These are phyloP conservation scores for Euproctis similis DNA, from an alignment of 2,888 invertebrate genomes.

Conservation along the genomic window DNA sequence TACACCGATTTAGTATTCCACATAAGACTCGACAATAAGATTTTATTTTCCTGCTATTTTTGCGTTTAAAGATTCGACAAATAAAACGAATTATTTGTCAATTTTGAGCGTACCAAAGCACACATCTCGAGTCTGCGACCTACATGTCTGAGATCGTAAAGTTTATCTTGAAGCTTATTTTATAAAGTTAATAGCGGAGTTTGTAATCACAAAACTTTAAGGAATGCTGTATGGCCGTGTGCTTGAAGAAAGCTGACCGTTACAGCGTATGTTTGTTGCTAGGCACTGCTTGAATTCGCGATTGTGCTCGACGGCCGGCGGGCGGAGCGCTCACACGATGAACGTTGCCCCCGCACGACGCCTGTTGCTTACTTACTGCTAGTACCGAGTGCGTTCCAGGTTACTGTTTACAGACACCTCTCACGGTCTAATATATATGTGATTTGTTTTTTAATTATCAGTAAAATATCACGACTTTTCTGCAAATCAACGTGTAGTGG, in stretches of 20 bases:
- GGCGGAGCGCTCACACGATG: slow-evolving; percentile 70
- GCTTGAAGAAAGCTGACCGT: slow-evolving; percentile 51
- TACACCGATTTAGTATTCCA: slow-evolving; percentile 56
- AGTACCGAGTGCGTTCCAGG: slow-evolving; percentile 25
- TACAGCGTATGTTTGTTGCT: slow-evolving; percentile 65
- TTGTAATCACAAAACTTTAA: slow-evolving; percentile 35
- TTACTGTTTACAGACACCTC: slow-evolving; percentile 41
- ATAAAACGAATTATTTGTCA: too few species aligned
- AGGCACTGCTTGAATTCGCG: slow-evolving; percentile 68
- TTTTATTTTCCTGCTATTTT: slow-evolving; percentile 57
- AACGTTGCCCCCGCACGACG: slow-evolving; percentile 62
- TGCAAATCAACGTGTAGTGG: too few species aligned
- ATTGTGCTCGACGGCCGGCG: slow-evolving; percentile 48
- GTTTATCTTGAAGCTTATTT: too few species aligned
- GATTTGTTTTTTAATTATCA: not conserved
- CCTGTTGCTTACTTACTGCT: slow-evolving; percentile 21
- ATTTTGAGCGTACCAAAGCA: too few species aligned
- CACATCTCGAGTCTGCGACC: too few species aligned
- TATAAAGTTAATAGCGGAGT: too few species aligned
- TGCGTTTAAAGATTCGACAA: too few species aligned
- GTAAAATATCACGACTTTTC: too few species aligned
- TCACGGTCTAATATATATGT: slow-evolving; percentile 35
- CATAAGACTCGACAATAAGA: slow-evolving; percentile 47
- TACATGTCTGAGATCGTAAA: too few species aligned
- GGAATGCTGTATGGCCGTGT: slow-evolving; percentile 46